Base-by-base conservation (phyloP, 2,113 vertebrate genomes). In the Natator depressus region DNA sequence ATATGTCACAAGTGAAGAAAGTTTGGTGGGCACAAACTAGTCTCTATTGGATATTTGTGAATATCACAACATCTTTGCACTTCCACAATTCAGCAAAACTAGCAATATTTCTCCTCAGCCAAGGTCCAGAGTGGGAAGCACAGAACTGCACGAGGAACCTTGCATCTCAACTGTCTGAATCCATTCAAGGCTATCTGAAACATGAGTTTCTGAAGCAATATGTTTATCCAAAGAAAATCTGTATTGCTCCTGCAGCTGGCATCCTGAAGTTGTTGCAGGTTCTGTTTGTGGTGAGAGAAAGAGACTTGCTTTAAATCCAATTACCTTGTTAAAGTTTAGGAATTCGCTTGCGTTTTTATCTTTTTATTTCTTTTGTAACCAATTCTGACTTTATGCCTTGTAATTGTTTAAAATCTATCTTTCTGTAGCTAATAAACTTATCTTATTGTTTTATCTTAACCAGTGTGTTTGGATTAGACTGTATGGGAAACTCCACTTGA, bases 1-100 rank as follows among this genome's bases (percentile, higher is more conserved):
- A 75, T 87, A 81, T 57, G 62, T 88, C 85, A 94, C 76, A n/a
- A 47, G 47, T 79, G 90, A 89, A 93, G 94, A 91, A 62, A 25
- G 5, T 88, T 57, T 17, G 93, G 89, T 25, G 88, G 6, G 8
- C 22, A 82, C n/a, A 75, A 50, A 87, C 89, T 92, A 55, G 19
- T 5, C 83, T 96, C 93, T 92, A 57, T 57, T 57, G 29, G 87
- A 95, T 94, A 62, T 4, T 53, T 80, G 10, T n/a, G 12, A 57
- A 80, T 20, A 65, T 82, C 91, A 72, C 75, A 76, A 55, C 57
- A 53, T 31, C 85, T 16, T 38, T 6, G 76, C 24, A 78, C 11
- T 51, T 38, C 17, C 1, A 0, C 5, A 51, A 89, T 27, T 89
- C 29, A 31, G 25, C 62, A 91, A 50, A 84, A 38, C 17, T 5